Conservation (phyloP, 2,113 vertebrate genomes). For the Nothocercus julius region DNA sequence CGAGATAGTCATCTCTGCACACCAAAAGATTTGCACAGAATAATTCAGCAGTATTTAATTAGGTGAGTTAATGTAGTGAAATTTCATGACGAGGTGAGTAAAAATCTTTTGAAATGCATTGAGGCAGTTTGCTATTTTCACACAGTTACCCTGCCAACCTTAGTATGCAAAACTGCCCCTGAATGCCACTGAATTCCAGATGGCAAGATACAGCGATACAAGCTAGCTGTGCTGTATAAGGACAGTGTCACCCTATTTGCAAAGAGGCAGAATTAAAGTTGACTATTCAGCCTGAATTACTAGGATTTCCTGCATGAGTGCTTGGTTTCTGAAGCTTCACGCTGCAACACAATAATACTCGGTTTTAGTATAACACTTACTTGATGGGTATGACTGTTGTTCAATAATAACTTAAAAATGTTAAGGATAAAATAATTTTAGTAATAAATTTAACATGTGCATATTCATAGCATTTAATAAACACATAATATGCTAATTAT, state of each 20-base stretch:
- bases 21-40: neutral
- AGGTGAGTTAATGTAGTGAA: neutral
- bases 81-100: constrained; percentile 13
- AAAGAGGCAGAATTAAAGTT: constrained; percentile 52
- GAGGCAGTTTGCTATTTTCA: constrained; percentile 60
- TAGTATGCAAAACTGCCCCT: constrained; percentile 60
- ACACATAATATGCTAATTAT: neutral
- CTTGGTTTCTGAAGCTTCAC: constrained; percentile 35
- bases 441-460: neutral
- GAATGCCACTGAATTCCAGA: constrained; percentile 59
- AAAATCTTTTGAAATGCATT: constrained; percentile 45
- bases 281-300: constrained; percentile 55
- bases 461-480: neutral
- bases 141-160: constrained; percentile 49
- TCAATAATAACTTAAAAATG: neutral
- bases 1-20: neutral
- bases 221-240: constrained; percentile 23
- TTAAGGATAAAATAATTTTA: neutral
- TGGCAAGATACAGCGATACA: constrained; percentile 25
- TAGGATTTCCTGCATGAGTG: constrained; percentile 38
- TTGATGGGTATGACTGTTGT: neutral
- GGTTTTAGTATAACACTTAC: neutral
- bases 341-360: neutral
- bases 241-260: constrained; percentile 32
- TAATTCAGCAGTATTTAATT: constrained; percentile 34